phyloP scores from a whole-genome alignment of 1,140 invertebrate species.

The Pseudomyrmex dendroicus region DNA sequence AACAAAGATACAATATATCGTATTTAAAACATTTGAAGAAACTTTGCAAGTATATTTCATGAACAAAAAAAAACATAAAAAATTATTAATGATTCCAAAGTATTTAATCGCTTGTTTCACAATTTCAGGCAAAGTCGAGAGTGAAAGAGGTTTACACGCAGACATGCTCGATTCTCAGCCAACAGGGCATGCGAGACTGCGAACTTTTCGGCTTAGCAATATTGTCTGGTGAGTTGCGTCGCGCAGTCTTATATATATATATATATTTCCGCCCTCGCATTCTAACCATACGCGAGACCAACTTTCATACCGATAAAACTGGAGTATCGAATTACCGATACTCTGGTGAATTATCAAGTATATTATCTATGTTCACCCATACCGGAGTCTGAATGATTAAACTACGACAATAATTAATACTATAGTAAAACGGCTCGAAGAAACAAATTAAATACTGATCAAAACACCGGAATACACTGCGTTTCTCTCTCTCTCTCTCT shows the following conservation, averaged over 20 bases:
- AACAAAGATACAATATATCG: neutral
- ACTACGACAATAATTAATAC: too few species aligned
- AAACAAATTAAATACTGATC: too few species aligned
- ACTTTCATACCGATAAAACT: too few species aligned
- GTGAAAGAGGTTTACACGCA: constrained; percentile 93
- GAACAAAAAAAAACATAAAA: neutral
- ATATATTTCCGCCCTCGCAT: neutral
- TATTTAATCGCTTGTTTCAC: constrained; percentile 13
- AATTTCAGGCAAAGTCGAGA: constrained; percentile 91
- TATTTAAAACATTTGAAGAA: too few species aligned
- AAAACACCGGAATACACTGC: too few species aligned
- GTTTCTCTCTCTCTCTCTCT: too few species aligned
- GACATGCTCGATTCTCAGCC: constrained; percentile 91
- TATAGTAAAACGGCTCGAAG: too few species aligned
- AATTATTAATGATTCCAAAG: neutral
- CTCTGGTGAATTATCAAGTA: too few species aligned
- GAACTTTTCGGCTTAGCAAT: constrained; percentile 94
- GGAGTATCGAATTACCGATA: too few species aligned
- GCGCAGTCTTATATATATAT: neutral
- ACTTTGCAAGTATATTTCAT: neutral
- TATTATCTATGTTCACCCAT: neutral
- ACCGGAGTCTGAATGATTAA: too few species aligned
- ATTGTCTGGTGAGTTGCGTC: constrained; percentile 89
- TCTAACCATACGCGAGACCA: too few species aligned
- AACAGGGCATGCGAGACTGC: constrained; percentile 92